Conservation (phyloP, 2,797 vertebrate species). For the Microctenopoma lineatum region DNA sequence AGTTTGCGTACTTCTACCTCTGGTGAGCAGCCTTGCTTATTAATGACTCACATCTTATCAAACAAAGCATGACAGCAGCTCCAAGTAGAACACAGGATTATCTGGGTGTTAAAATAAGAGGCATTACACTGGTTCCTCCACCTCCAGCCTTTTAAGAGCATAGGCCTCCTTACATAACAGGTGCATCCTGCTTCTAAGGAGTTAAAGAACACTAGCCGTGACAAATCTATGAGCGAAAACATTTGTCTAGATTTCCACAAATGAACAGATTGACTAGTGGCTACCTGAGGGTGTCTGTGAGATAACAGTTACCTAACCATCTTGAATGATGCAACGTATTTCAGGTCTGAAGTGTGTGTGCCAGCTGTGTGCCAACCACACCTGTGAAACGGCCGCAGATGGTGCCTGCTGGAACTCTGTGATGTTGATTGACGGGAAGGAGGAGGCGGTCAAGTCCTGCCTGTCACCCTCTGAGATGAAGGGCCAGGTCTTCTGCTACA, state of each 20-base stretch:
- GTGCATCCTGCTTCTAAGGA: constrained; percentile 47
- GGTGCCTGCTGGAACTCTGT: constrained; percentile 97
- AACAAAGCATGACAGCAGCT: constrained; percentile 73
- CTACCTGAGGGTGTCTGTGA: not conserved
- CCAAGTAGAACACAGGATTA: constrained; percentile 77
- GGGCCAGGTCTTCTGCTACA: constrained; percentile 94
- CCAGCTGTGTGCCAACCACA: constrained; percentile 92
- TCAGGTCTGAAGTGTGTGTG: constrained; percentile 91
- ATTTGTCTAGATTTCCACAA: constrained; percentile 9
- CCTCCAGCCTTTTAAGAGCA: constrained; percentile 63
- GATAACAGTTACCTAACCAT: not conserved
- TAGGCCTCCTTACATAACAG: constrained; percentile 72
- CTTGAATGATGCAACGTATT: constrained; percentile 25
- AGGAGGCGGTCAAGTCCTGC: constrained; percentile 91
- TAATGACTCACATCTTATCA: constrained; percentile 63
- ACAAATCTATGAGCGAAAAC: constrained; percentile 29
- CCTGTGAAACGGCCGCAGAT: constrained; percentile 91
- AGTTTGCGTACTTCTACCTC: not conserved
- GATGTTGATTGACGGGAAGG: constrained; percentile 91
- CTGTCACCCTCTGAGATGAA: constrained; percentile 90
- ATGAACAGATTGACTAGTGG: constrained; percentile 14
- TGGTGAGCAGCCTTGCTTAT: constrained; percentile 29
- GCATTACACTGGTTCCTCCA: constrained; percentile 76
- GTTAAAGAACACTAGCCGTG: constrained; percentile 33
- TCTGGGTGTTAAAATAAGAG: constrained; percentile 83